These are phyloP conservation scores for Sinopyrophorus schimmeli DNA, from an alignment of 2,888 invertebrate species.

Conservation along the genomic window DNA sequence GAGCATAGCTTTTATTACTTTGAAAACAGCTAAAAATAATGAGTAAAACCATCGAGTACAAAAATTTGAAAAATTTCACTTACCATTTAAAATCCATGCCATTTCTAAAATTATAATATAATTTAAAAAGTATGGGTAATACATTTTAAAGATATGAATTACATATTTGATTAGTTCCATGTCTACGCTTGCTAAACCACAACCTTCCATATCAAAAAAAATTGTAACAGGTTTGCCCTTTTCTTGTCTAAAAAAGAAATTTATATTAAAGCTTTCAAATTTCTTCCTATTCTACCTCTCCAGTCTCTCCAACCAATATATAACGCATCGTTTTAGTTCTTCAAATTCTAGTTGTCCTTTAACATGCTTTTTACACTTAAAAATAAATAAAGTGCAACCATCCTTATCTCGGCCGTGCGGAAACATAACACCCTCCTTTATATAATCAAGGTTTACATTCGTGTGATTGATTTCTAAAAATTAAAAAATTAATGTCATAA, in stretches of 20 bases:
- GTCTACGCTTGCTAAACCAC: conserved; percentile 86
- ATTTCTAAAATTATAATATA: conserved; percentile 91
- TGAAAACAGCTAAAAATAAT: conserved; percentile 76
- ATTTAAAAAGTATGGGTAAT: conserved; percentile 86
- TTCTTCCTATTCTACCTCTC: conserved; percentile 62
- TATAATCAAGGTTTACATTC: conserved; percentile 70
- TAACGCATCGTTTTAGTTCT: conserved; percentile 76
- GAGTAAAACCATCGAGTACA: no score
- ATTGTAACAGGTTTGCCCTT: conserved; percentile 78
- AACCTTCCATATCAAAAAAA: conserved; percentile 89
- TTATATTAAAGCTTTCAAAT: not conserved
- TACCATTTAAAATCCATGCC: conserved; percentile 90
- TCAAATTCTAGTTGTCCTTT: conserved; percentile 77
- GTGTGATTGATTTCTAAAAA: conserved; percentile 69
- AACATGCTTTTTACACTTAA: conserved; percentile 78
- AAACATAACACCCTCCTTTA: conserved; percentile 78
- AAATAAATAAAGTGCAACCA: conserved; percentile 74
- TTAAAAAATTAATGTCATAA: not conserved
- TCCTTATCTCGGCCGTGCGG: conserved; percentile 79
- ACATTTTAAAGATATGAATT: conserved; percentile 82
- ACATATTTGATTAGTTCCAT: conserved; percentile 89
- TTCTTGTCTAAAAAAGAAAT: conserved; percentile 61
- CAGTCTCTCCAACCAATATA: conserved; percentile 84
- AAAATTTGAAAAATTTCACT: no score
- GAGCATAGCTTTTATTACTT: conserved; percentile 83